Percentiles rank a stretch among this genome's conserved stretches.
Evolutionary conservation across 1,140 invertebrate species (phyloP).

Genomic region (Lasioglossum baleicum): DNA sequence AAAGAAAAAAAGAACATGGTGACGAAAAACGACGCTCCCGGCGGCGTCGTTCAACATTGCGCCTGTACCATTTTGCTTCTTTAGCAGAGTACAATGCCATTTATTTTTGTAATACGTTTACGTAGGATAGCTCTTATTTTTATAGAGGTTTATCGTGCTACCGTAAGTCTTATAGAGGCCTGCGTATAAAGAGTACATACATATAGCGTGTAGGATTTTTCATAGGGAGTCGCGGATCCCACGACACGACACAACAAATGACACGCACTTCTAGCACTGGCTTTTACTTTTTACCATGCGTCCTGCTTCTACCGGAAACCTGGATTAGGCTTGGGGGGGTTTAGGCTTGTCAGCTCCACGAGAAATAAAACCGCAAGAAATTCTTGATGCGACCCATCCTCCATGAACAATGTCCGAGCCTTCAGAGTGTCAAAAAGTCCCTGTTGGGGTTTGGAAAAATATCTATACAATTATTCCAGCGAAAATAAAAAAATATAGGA

Average conservation of each 20-base stretch:
- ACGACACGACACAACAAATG: background rate
- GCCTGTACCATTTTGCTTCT: slow-evolving; percentile 79
- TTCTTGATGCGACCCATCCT: too few relatives aligned
- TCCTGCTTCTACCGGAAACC: too few relatives aligned
- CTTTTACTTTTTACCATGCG: slow-evolving; percentile 44
- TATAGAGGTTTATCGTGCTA: slow-evolving; percentile 81
- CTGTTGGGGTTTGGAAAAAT: too few relatives aligned
- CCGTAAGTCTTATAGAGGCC: slow-evolving; percentile 79
- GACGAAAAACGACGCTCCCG: slow-evolving; percentile 68
- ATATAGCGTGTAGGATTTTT: slow-evolving; percentile 71
- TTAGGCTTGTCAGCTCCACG: too few relatives aligned
- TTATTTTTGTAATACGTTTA: slow-evolving; percentile 81
- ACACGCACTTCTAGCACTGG: slow-evolving; percentile 59
- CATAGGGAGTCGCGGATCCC: slow-evolving; percentile 57
- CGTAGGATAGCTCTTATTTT: slow-evolving; percentile 81
- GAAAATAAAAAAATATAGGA: background rate
- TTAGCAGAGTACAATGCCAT: slow-evolving; percentile 80
- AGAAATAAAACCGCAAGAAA: too few relatives aligned
- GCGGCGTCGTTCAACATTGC: slow-evolving; percentile 76
- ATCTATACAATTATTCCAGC: too few relatives aligned
- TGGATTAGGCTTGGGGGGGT: too few relatives aligned
- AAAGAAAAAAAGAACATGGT: background rate
- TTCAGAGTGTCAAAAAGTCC: too few relatives aligned
- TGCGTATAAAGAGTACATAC: slow-evolving; percentile 71
- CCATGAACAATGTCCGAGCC: too few relatives aligned